phyloP scores from a whole-genome alignment of 2,888 invertebrate genomes.

The Mylabris sibirica region DNA sequence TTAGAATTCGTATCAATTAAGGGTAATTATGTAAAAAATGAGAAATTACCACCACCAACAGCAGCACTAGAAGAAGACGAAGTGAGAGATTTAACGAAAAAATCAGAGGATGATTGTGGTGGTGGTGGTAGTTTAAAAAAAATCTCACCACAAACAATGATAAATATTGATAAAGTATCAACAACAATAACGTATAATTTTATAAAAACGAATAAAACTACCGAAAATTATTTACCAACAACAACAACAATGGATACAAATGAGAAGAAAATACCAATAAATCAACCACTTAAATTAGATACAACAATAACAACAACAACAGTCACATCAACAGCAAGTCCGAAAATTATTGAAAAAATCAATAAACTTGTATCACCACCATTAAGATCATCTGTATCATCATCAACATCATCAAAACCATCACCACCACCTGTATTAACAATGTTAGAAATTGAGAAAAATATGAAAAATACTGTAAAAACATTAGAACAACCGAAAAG shows the following conservation, averaged over 20 bases:
- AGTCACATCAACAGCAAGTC: background rate
- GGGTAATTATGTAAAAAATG: too few relatives aligned
- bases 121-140: background rate
- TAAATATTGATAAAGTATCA: conserved; percentile 15
- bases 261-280: conserved; percentile 31
- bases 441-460: conserved; percentile 72
- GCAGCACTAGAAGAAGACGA: too few relatives aligned
- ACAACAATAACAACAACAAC: conserved; percentile 19
- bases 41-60: too few relatives aligned
- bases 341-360: conserved; percentile 17
- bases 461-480: conserved; percentile 72
- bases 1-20: background rate
- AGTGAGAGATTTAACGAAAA: background rate
- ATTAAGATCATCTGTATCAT: conserved; percentile 42
- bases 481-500: conserved; percentile 63
- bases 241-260: conserved; percentile 16
- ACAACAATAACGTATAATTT: conserved; percentile 7
- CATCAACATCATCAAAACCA: conserved; percentile 43
- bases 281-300: conserved; percentile 47
- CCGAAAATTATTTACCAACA: conserved; percentile 32
- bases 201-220: conserved; percentile 31
- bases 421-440: conserved; percentile 58
- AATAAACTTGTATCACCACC: conserved; percentile 36
- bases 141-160: conserved; percentile 13
- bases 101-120: background rate